A percentile compares a stretch with the other conserved stretches of the same genome.
These are phyloP conservation scores for Typhlomys cinereus DNA, from an alignment of 2,113 vertebrate genomes.

Conservation along the genomic window DNA sequence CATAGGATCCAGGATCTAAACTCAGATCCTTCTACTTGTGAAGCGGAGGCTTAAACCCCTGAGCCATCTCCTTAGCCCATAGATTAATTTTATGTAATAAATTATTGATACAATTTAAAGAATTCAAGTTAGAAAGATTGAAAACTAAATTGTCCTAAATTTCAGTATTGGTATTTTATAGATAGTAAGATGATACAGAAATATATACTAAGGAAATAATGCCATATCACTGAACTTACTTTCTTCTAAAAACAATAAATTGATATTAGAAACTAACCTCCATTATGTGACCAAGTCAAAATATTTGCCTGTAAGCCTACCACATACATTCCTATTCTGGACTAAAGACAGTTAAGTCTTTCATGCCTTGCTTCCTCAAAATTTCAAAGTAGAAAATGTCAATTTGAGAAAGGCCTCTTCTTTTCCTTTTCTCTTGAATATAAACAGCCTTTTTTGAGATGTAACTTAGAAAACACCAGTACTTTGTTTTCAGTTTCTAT, in stretches of 20 bases:
- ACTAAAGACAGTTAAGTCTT: constrained; percentile 59
- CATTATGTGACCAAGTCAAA: constrained; percentile 44
- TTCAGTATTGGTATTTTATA: constrained; percentile 17
- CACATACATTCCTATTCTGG: constrained; percentile 50
- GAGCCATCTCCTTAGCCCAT: too few species aligned
- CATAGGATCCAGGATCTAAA: too few species aligned
- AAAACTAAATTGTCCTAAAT: neutral
- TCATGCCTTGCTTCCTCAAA: constrained; percentile 5
- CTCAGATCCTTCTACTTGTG: too few species aligned
- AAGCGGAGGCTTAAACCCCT: too few species aligned
- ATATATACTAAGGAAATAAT: too few species aligned
- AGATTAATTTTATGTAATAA: constrained; percentile 5
- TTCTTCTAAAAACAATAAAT: constrained; percentile 25
- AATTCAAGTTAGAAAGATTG: neutral
- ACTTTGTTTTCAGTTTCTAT: neutral
- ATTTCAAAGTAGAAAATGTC: constrained; percentile 6
- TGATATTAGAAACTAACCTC: neutral
- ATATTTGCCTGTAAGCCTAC: constrained; percentile 41
- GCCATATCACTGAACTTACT: neutral
- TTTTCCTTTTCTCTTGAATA: neutral
- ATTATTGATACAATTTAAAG: neutral
- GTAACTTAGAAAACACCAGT: neutral
- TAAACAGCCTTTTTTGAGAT: neutral
- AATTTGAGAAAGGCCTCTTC: neutral
- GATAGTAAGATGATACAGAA: neutral